Evolutionary conservation across 2,888 invertebrate genomes (phyloP).

Genomic region (Orthonevra nobilis): DNA sequence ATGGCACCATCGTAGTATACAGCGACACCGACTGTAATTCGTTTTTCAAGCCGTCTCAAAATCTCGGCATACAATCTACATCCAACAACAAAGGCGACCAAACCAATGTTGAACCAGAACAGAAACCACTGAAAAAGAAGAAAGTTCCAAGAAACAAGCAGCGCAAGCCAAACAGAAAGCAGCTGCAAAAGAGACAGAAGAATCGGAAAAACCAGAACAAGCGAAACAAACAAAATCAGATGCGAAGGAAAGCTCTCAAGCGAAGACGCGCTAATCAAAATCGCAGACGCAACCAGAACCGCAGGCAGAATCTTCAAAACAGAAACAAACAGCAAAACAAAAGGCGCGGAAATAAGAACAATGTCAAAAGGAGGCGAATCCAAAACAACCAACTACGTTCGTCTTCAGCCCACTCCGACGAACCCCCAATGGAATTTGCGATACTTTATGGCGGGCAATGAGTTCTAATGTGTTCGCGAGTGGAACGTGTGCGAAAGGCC

Average conservation of each 20-base stretch:
- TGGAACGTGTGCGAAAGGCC: not conserved
- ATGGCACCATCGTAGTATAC: constrained; percentile 76
- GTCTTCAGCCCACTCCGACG: constrained; percentile 29
- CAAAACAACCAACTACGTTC: not conserved
- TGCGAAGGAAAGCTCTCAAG: constrained; percentile 27
- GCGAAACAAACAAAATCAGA: not conserved
- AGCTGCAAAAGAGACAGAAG: too few species aligned
- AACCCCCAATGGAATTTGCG: constrained; percentile 31
- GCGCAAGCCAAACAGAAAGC: constrained; percentile 1
- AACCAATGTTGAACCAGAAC: constrained; percentile 40
- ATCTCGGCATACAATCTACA: not conserved
- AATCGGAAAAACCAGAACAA: constrained; percentile 1
- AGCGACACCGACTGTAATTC: constrained; percentile 76
- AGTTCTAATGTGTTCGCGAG: constrained; percentile 4
- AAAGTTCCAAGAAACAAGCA: too few species aligned
- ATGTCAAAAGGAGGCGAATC: constrained; percentile 25
- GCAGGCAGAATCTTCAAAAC: constrained; percentile 21
- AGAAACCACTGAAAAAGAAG: constrained; percentile 4
- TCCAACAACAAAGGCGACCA: constrained; percentile 43
- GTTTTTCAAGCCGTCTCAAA: constrained; percentile 72
- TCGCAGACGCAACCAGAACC: constrained; percentile 33
- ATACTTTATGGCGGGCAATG: constrained; percentile 23
- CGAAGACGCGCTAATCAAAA: constrained; percentile 2
- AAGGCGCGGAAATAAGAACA: constrained; percentile 23
- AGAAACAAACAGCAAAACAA: constrained; percentile 13